Conservation (phyloP, 2,797 vertebrate genomes). For the Hemitrygon akajei region DNA sequence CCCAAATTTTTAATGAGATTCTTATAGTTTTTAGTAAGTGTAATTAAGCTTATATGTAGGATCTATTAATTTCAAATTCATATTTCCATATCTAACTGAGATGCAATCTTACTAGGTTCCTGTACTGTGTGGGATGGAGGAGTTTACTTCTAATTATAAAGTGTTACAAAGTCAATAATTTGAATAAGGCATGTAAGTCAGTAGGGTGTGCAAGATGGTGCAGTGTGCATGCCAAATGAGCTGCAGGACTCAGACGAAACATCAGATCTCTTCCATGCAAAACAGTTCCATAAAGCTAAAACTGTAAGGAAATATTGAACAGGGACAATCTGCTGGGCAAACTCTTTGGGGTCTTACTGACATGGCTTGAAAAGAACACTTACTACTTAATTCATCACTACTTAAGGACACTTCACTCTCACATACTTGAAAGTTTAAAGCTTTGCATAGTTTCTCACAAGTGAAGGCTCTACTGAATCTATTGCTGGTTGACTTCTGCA, state of each 20-base stretch:
- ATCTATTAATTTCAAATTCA: not conserved
- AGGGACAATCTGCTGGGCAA: slow-evolving; percentile 39
- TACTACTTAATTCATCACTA: slow-evolving; percentile 51
- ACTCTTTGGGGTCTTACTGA: slow-evolving; percentile 46
- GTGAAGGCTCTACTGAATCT: slow-evolving; percentile 40
- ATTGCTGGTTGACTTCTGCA: slow-evolving; percentile 45
- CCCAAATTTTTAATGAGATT: too few relatives aligned
- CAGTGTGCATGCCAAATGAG: slow-evolving; percentile 31
- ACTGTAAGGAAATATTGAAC: slow-evolving; percentile 36
- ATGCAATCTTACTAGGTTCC: too few relatives aligned
- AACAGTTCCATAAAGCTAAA: slow-evolving; percentile 14
- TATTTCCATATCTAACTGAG: not conserved
- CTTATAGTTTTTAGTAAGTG: not conserved
- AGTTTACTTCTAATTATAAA: not conserved
- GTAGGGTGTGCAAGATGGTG: not conserved
- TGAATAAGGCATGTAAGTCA: not conserved
- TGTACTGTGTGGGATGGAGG: not conserved
- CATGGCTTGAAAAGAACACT: slow-evolving; percentile 43
- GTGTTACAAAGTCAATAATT: not conserved
- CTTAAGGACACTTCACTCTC: slow-evolving; percentile 41
- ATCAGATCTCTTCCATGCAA: not conserved
- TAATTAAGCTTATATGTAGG: slow-evolving; percentile 6
- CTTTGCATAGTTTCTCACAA: slow-evolving; percentile 52
- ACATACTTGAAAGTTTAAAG: slow-evolving; percentile 43
- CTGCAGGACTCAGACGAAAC: not conserved